Percentiles rank a stretch among this genome's conserved stretches.
Evolutionary conservation across 2,888 invertebrate species (phyloP).

Genomic region (Hetaerina titia): DNA sequence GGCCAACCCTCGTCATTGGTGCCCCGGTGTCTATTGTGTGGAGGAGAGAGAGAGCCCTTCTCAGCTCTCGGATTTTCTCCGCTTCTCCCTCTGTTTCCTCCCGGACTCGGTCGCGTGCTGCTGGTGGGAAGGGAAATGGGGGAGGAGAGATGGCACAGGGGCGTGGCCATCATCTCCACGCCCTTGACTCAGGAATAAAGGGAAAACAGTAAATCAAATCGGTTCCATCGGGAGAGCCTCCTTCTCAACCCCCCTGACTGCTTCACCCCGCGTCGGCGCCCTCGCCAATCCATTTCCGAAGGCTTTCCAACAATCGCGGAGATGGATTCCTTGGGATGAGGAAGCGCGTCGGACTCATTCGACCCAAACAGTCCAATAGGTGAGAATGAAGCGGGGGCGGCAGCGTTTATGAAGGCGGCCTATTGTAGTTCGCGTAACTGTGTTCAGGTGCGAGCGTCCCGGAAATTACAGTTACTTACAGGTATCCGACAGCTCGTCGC

Average conservation of each 20-base stretch:
- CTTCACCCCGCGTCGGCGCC: too few relatives aligned
- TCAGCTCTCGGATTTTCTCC: neutral
- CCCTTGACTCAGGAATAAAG: neutral
- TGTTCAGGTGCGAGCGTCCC: neutral
- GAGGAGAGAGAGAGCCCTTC: too few relatives aligned
- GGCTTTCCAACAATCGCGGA: neutral
- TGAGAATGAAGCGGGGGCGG: neutral
- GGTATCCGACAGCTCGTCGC: neutral
- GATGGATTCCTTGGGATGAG: too few relatives aligned
- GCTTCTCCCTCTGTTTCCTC: neutral
- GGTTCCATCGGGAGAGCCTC: conserved; percentile 32
- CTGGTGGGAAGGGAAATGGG: neutral
- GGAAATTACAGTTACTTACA: conserved; percentile 5
- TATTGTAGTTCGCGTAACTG: conserved; percentile 40
- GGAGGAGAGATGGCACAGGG: neutral
- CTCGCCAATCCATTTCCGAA: neutral
- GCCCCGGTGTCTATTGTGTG: neutral
- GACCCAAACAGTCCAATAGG: conserved; percentile 31
- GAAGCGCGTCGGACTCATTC: conserved; percentile 43
- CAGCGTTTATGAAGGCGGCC: conserved; percentile 10
- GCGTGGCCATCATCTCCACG: conserved; percentile 40
- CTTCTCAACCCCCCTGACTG: neutral
- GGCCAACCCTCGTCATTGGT: neutral
- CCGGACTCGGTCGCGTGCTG: conserved; percentile 18
- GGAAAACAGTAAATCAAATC: conserved; percentile 61